Base-by-base conservation (phyloP, 2,113 vertebrate species). In the Alaudala cheleensis region DNA sequence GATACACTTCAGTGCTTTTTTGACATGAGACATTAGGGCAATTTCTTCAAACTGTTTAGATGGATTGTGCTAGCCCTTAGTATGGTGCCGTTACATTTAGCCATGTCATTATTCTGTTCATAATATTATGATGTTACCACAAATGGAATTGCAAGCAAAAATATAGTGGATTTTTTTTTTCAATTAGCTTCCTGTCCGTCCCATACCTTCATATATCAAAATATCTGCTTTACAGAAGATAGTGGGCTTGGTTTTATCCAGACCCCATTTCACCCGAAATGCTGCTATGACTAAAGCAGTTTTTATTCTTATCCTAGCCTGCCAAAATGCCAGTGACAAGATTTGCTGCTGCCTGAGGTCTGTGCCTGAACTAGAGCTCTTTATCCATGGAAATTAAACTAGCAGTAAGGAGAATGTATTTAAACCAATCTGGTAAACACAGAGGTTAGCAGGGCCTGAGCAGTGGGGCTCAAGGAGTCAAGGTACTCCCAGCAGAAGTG, bases 381-480 rank as follows among this genome's bases (percentile, higher is more conserved):
- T 40, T 26, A 53, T 54, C 34, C 25, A 12, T 2, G 45, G 37
- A 77, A 53, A 80, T n/a, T 69, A 57, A 83, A 57, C 10, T n/a
- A 69, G 5, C 10, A 69, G 5, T 15, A 45, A 76, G 11, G 26
- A 76, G 6, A 26, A 26, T 0, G 7, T 60, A 64, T 72, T 71
- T 64, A 51, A 76, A 54, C 4, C 24, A 8, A 37, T 23, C 10
- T 64, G 33, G 20, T 44, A 85, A 92, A 44, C 51, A 62, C 11
- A 39, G n/a, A 76, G 6, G 12, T 81, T 77, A 34, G 9, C 0
- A 0, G 3, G 3, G 7, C 7, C 14, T 58, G 56, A 70, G 20
- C 7, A 94, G 10, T 37, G 3, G 4, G 3, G 3, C 5, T 4
- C 2, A 24, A 58, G 5, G 15, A 82, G 5, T 2, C 1, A 1